Percentiles rank a stretch among this genome's conserved stretches.
Conservation (phyloP, 1,140 invertebrate genomes). For the Liolophura sinensis region DNA sequence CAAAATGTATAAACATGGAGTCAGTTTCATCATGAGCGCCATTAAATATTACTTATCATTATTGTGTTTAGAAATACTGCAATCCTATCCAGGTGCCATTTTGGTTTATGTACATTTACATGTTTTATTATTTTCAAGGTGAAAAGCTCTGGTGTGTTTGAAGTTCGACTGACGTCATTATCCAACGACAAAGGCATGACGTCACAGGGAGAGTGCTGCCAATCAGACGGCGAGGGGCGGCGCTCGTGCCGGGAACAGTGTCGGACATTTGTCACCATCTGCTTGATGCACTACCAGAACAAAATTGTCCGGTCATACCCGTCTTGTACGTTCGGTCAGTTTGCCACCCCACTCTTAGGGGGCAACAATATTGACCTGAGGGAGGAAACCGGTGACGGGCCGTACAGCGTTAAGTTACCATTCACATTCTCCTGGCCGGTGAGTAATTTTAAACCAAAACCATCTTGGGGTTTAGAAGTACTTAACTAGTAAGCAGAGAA, state of each 20-base stretch:
- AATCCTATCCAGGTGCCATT: too few relatives aligned
- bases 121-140: conserved; percentile 11
- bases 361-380: conserved; percentile 17
- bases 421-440: conserved; percentile 34
- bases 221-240: conserved; percentile 1
- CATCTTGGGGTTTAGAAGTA: too few relatives aligned
- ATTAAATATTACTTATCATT: too few relatives aligned
- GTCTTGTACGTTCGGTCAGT: conserved; percentile 26
- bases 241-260: conserved; percentile 19
- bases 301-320: conserved; percentile 13
- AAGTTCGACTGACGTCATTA: conserved; percentile 26
- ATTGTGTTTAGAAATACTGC: too few relatives aligned
- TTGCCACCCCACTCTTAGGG: conserved; percentile 23
- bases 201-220: conserved; percentile 22
- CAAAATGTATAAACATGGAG: too few relatives aligned
- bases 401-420: conserved; percentile 16
- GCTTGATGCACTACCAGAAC: conserved; percentile 27
- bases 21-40: too few relatives aligned
- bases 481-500: too few relatives aligned
- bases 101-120: too few relatives aligned
- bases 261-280: conserved; percentile 27
- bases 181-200: conserved; percentile 27
- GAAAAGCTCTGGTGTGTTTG: conserved; percentile 23
- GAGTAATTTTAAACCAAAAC: too few relatives aligned
- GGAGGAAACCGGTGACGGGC: neutral